Evolutionary conservation across 2,113 vertebrate species (phyloP).

Genomic region (Rutilus rutilus): DNA sequence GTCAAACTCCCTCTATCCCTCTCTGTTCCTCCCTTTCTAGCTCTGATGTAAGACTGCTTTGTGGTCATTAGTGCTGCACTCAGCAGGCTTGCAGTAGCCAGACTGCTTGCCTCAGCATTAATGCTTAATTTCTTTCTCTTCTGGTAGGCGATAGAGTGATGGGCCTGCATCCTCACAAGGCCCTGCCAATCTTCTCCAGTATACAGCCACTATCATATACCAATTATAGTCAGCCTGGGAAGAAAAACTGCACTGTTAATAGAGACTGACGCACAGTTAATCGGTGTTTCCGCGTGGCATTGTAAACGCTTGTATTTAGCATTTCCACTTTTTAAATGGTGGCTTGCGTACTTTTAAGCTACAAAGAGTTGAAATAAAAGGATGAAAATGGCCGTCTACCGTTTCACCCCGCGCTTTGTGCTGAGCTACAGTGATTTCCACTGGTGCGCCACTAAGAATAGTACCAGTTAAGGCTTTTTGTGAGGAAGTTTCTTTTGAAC

Average conservation of each 20-base stretch:
- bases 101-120: slow-evolving; percentile 79
- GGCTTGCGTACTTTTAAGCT: background rate
- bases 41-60: slow-evolving; percentile 65
- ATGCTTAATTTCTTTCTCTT: slow-evolving; percentile 52
- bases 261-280: slow-evolving; percentile 1
- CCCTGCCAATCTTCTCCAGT: slow-evolving; percentile 22
- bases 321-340: slow-evolving; percentile 12
- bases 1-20: slow-evolving; percentile 60
- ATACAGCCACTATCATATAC: slow-evolving; percentile 37
- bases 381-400: slow-evolving; percentile 16
- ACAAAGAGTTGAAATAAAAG: slow-evolving; percentile 1
- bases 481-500: slow-evolving; percentile 55
- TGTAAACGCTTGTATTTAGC: background rate
- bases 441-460: slow-evolving; percentile 41
- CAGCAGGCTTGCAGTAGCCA: slow-evolving; percentile 74
- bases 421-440: slow-evolving; percentile 32
- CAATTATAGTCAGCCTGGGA: slow-evolving; percentile 30
- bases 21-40: slow-evolving; percentile 45
- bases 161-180: slow-evolving; percentile 67
- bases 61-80: slow-evolving; percentile 75
- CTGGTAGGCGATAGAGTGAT: slow-evolving; percentile 67
- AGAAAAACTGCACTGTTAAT: slow-evolving; percentile 27
- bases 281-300: background rate
- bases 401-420: slow-evolving; percentile 42
- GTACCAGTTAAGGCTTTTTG: slow-evolving; percentile 52